Conservation (phyloP, 2,113 vertebrate species). For the Brienomyrus brachyistius region DNA sequence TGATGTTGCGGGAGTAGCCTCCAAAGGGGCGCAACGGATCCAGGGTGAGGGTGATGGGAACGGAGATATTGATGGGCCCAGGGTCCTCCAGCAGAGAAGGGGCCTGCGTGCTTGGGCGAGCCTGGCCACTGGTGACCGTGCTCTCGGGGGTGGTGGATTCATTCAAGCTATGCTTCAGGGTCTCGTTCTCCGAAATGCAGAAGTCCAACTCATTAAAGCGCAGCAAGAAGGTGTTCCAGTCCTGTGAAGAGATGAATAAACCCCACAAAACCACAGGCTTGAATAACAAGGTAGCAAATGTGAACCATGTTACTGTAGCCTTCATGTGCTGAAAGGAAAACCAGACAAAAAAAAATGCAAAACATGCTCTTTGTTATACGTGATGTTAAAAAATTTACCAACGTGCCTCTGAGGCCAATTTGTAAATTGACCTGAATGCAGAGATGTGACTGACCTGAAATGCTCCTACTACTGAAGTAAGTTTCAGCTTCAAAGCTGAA, state of each 20-base stretch:
- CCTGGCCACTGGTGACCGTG: conserved; percentile 78
- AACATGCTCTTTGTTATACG: neutral
- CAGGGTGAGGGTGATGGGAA: conserved; percentile 87
- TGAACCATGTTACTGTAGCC: neutral
- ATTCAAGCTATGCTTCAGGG: conserved; percentile 86
- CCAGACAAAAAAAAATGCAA: neutral
- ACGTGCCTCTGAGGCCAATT: neutral
- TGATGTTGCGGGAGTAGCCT: conserved; percentile 91
- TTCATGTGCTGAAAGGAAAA: neutral
- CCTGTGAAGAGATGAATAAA: conserved; percentile 51
- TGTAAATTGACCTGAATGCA: neutral
- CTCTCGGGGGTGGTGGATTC: conserved; percentile 83
- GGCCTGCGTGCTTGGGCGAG: conserved; percentile 75
- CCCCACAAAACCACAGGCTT: neutral
- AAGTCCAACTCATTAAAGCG: conserved; percentile 93
- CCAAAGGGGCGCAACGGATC: conserved; percentile 85
- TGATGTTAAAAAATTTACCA: neutral
- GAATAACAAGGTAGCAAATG: neutral
- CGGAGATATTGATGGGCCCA: conserved; percentile 85
- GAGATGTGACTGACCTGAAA: neutral
- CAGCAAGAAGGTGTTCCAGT: conserved; percentile 96
- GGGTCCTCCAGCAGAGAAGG: conserved; percentile 81
- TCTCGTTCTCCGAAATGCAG: conserved; percentile 95
- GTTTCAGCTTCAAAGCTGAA: neutral
- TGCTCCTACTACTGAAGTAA: neutral